A percentile compares a stretch with the other conserved stretches of the same genome.
Evolutionary conservation across 2,888 invertebrate species (phyloP).

Genomic region (Cyclophora albipunctata): DNA sequence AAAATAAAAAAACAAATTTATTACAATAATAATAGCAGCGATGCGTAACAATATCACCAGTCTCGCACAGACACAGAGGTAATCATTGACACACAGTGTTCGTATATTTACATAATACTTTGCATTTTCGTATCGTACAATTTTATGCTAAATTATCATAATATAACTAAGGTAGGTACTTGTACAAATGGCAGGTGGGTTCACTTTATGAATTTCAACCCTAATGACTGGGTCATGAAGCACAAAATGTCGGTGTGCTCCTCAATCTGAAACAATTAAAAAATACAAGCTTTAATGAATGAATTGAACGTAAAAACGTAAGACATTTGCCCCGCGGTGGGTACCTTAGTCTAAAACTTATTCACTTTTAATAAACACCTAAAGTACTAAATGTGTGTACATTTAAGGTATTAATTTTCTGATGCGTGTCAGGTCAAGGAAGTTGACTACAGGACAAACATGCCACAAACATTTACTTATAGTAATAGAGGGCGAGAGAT

Average conservation of each 20-base stretch:
- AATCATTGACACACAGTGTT: slow-evolving; percentile 55
- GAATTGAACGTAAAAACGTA: no score
- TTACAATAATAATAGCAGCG: slow-evolving; percentile 60
- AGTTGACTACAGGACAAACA: no score
- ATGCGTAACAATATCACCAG: slow-evolving; percentile 70
- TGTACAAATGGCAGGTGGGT: slow-evolving; percentile 26
- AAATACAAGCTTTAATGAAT: not conserved
- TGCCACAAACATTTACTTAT: no score
- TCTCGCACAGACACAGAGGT: slow-evolving; percentile 50
- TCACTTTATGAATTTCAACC: slow-evolving; percentile 75
- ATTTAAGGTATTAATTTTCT: no score
- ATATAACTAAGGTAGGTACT: slow-evolving; percentile 28
- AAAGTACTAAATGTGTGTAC: no score
- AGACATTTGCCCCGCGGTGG: no score
- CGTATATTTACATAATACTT: slow-evolving; percentile 65
- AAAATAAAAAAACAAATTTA: slow-evolving; percentile 70
- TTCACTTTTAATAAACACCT: no score
- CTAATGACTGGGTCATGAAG: slow-evolving; percentile 85
- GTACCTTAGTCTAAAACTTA: no score
- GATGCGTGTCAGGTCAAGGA: no score
- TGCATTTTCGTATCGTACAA: slow-evolving; percentile 20
- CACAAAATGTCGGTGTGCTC: slow-evolving; percentile 93
- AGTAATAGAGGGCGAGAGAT: no score
- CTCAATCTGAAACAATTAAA: slow-evolving; percentile 81
- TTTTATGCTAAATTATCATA: slow-evolving; percentile 17